These are phyloP conservation scores for Bradysia coprophila DNA, from an alignment of 1,140 invertebrate species.

Conservation along the genomic window DNA sequence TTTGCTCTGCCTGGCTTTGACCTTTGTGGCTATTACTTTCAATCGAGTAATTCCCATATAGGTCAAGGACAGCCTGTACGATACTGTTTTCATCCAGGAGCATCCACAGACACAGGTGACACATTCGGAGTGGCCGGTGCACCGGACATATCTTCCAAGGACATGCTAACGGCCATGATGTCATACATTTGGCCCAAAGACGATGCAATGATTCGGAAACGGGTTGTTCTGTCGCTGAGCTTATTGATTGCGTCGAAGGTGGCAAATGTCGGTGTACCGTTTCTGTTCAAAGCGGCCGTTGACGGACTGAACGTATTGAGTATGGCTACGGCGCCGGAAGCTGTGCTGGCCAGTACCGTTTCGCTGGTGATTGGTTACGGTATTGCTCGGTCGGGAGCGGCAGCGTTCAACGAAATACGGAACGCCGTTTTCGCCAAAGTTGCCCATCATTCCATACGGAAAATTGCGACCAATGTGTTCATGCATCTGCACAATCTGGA, in stretches of 20 bases:
- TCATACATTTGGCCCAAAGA: constrained; percentile 90
- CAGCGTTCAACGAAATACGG: constrained; percentile 87
- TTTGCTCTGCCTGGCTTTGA: neutral
- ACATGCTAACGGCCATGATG: constrained; percentile 80
- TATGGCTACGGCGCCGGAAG: constrained; percentile 50
- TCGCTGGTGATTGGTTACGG: constrained; percentile 87
- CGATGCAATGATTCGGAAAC: constrained; percentile 16
- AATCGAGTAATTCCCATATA: constrained; percentile 18
- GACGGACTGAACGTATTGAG: constrained; percentile 70
- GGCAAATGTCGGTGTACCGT: constrained; percentile 88
- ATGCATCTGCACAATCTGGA: constrained; percentile 93
- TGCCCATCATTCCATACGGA: constrained; percentile 91
- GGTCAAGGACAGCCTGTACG: constrained; percentile 20
- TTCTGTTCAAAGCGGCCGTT: constrained; percentile 87
- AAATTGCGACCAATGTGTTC: constrained; percentile 91
- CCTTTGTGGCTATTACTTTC: constrained; percentile 14
- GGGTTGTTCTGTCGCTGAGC: constrained; percentile 44
- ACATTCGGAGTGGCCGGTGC: constrained; percentile 30
- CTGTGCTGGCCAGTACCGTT: constrained; percentile 49
- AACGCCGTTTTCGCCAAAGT: constrained; percentile 98
- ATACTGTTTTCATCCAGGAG: constrained; percentile 82
- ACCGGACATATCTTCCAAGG: constrained; percentile 41
- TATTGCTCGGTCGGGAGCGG: constrained; percentile 68
- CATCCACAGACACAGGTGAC: constrained; percentile 45
- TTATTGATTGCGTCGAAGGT: constrained; percentile 67